phyloP scores from a whole-genome alignment of 2,888 invertebrate genomes.

The Leistus spinibarbis region DNA sequence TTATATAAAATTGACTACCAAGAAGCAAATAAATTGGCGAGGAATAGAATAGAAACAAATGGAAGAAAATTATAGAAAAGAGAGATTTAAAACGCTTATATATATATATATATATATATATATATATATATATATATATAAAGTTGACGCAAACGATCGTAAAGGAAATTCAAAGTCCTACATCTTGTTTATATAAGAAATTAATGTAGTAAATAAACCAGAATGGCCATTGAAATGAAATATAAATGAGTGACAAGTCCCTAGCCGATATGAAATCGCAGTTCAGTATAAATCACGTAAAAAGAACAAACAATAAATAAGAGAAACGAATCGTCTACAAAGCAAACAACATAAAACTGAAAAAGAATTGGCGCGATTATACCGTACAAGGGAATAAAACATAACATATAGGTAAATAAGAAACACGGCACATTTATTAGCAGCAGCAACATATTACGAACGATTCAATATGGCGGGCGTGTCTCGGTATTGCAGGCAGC shows the following conservation, averaged over 20 bases:
- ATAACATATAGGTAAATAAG: no score
- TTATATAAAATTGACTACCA: no score
- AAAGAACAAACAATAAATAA: constrained; percentile 53
- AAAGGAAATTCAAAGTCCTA: constrained; percentile 12
- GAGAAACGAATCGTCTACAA: background rate
- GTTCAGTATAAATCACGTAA: constrained; percentile 48
- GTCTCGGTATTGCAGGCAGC: background rate
- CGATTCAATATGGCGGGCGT: constrained; percentile 57
- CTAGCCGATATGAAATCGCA: constrained; percentile 27
- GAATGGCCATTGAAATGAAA: constrained; percentile 23
- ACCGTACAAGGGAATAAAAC: no score
- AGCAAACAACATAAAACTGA: no score
- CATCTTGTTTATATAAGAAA: background rate
- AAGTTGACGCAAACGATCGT: no score
- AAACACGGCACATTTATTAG: background rate
- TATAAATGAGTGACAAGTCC: constrained; percentile 24
- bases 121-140: no score
- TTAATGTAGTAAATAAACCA: constrained; percentile 15
- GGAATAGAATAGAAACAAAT: no score
- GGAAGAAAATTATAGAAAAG: no score
- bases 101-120: no score
- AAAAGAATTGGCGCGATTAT: no score
- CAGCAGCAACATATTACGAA: constrained; percentile 51
- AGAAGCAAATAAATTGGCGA: no score
- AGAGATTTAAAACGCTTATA: no score